These are phyloP conservation scores for Tympanoctomys barrerae DNA, from an alignment of 2,797 vertebrate genomes.

Conservation along the genomic window DNA sequence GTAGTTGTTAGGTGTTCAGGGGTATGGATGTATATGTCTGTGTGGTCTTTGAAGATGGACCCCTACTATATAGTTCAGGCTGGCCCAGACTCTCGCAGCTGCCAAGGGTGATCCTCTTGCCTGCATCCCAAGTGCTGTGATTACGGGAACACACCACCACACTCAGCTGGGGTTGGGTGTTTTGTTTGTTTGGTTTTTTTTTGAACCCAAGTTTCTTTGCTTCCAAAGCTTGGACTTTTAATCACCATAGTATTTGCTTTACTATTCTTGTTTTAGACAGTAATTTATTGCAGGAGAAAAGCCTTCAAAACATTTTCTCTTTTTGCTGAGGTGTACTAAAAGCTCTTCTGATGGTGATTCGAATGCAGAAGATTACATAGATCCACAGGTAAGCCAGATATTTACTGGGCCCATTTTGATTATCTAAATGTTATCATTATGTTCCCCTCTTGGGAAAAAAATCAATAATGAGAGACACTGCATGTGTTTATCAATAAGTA, in stretches of 20 bases:
- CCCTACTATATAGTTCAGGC: background rate
- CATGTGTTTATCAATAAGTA: background rate
- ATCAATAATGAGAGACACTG: background rate
- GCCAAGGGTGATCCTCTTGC: background rate
- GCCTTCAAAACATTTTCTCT: background rate
- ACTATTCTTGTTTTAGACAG: background rate
- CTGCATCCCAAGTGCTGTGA: background rate
- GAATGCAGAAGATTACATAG: conserved; percentile 89
- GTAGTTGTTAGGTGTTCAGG: background rate
- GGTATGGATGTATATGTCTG: background rate
- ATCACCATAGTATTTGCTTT: background rate
- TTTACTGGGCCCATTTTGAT: background rate
- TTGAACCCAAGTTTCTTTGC: background rate
- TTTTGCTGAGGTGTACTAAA: conserved; percentile 86
- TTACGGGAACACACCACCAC: background rate
- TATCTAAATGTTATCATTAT: background rate
- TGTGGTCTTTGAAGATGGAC: background rate
- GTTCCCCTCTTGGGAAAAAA: background rate
- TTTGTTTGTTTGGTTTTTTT: too few relatives aligned
- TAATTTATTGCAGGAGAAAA: conserved; percentile 50
- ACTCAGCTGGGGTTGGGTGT: background rate
- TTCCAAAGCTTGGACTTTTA: background rate
- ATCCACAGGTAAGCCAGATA: conserved; percentile 89
- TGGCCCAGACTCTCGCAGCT: background rate
- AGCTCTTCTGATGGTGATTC: conserved; percentile 89